Percentiles rank a stretch among this genome's conserved stretches.
phyloP scores from a whole-genome alignment of 2,113 vertebrate genomes.

The Equus przewalskii region DNA sequence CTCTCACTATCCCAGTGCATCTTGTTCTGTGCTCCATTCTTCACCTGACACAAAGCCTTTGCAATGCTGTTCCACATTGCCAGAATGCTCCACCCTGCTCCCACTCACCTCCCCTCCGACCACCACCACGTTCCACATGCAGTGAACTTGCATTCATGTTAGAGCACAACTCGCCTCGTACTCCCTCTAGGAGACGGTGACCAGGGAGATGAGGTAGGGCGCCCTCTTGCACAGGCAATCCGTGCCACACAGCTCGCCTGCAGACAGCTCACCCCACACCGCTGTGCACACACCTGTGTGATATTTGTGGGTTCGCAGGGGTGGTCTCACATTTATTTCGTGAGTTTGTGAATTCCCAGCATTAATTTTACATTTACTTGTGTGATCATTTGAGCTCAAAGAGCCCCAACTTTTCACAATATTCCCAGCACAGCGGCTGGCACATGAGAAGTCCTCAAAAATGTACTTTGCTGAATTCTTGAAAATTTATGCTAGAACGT shows the following conservation, averaged over 20 bases:
- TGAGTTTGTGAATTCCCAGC: neutral
- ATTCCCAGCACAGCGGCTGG: accelerated
- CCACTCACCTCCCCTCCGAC: no score
- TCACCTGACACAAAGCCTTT: neutral
- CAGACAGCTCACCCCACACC: neutral
- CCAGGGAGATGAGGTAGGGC: accelerated
- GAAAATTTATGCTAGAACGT: neutral
- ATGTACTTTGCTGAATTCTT: neutral
- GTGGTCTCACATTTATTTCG: neutral
- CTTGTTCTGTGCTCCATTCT: accelerated
- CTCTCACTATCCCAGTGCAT: neutral
- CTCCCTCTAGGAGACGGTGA: no score
- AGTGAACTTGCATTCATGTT: neutral
- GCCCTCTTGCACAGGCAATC: neutral
- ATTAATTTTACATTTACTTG: neutral
- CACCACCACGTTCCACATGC: no score
- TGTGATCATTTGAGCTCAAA: neutral
- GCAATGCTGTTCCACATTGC: neutral
- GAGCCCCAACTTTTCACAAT: neutral
- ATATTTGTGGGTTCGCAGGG: neutral
- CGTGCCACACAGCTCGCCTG: neutral
- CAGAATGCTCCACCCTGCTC: neutral
- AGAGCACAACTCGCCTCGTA: neutral
- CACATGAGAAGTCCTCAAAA: neutral
- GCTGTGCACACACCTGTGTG: neutral